Evolutionary conservation across 92 coral and sea anemone genomes (phyloP).

Genomic region (Epizoanthus rinbou): DNA sequence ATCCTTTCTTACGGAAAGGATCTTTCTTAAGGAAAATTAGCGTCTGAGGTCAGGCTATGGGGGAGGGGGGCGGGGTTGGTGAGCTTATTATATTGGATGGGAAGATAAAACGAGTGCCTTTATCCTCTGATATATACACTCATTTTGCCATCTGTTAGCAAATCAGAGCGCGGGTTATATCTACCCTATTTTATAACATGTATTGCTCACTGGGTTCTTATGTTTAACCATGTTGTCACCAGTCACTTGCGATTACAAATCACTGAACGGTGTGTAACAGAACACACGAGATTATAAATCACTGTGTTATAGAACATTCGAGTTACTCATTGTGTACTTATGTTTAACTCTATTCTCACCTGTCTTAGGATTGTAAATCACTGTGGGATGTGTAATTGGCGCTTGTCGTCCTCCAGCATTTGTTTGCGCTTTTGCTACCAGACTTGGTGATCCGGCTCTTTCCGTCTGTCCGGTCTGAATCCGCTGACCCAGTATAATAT

Average conservation of each 20-base stretch:
- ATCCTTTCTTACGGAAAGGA: too few species aligned
- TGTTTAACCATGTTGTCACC: too few species aligned
- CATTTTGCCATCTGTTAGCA: too few species aligned
- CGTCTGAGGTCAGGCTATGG: too few species aligned
- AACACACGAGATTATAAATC: not conserved
- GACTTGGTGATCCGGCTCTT: conserved; percentile 63
- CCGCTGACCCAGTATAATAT: conserved; percentile 83
- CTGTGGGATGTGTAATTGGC: conserved; percentile 59
- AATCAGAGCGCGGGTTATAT: too few species aligned
- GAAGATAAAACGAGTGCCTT: too few species aligned
- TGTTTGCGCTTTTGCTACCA: conserved; percentile 58
- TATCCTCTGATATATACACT: too few species aligned
- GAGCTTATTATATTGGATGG: too few species aligned
- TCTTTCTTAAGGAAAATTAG: too few species aligned
- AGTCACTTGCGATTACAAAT: not conserved
- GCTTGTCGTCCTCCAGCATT: conserved; percentile 1
- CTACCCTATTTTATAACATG: not conserved
- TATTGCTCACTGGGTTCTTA: not conserved
- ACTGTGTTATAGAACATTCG: not conserved
- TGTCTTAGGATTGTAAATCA: conserved; percentile 78
- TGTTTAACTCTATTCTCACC: conserved; percentile 53
- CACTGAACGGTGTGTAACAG: conserved; percentile 57
- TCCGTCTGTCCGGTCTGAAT: conserved; percentile 63
- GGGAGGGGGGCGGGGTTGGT: too few species aligned
- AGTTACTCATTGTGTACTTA: not conserved